A percentile compares a stretch with the other conserved stretches of the same genome.
Evolutionary conservation across 2,113 vertebrate species (phyloP).

Genomic region (Anguilla japonica): DNA sequence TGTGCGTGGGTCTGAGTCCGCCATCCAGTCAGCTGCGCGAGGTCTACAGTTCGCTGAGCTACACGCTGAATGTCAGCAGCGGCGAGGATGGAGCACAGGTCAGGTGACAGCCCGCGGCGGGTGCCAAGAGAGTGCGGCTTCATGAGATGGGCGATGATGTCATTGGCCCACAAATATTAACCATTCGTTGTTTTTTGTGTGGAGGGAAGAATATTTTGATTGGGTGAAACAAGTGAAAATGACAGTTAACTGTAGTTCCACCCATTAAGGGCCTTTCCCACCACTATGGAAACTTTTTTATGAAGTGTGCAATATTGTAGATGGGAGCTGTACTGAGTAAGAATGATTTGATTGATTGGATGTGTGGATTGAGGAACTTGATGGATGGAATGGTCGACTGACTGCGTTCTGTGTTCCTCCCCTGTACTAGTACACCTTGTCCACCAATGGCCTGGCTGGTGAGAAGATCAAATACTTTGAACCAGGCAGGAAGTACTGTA

Average conservation of each 20-base stretch:
- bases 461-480: not conserved
- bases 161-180: too few species aligned
- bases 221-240: too few species aligned
- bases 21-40: not conserved
- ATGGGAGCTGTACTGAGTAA: not conserved
- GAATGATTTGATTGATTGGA: not conserved
- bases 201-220: too few species aligned
- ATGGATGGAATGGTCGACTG: not conserved
- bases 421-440: not conserved
- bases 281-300: too few species aligned
- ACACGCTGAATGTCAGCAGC: not conserved
- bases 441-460: not conserved
- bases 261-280: too few species aligned
- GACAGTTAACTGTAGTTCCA: too few species aligned
- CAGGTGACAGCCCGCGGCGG: not conserved
- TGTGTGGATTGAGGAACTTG: too few species aligned
- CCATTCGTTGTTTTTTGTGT: too few species aligned
- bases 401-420: not conserved
- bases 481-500: slow-evolving; percentile 1
- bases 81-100: not conserved
- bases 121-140: too few species aligned
- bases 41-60: not conserved
- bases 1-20: not conserved
- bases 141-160: too few species aligned
- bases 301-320: too few species aligned